phyloP scores from a whole-genome alignment of 1,140 invertebrate genomes.

The Chionoecetes opilio region DNA sequence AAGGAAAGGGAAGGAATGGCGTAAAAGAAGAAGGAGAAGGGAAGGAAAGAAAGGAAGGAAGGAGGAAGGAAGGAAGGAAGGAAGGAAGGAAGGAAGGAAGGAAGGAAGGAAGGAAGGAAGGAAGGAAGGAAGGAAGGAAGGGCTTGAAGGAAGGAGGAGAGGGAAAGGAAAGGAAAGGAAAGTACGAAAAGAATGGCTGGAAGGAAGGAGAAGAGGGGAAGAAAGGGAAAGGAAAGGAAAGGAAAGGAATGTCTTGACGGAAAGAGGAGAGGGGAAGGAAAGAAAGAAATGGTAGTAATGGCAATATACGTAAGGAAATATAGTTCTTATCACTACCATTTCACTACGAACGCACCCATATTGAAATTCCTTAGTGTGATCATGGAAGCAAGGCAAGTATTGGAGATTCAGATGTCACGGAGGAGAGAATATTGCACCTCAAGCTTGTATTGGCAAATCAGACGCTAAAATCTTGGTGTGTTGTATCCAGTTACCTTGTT shows the following conservation, averaged over 20 bases:
- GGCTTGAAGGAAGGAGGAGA: too few species aligned
- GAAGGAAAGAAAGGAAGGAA: too few species aligned
- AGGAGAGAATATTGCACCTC: constrained; percentile 45
- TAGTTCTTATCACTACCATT: neutral
- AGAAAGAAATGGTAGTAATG: neutral
- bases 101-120: too few species aligned
- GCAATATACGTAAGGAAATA: neutral
- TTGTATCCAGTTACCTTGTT: too few species aligned
- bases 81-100: too few species aligned
- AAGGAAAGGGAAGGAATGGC: too few species aligned
- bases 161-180: neutral
- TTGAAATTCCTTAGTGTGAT: neutral
- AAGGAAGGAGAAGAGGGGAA: neutral
- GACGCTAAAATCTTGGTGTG: neutral
- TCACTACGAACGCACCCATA: neutral
- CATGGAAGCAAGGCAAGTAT: constrained; percentile 51
- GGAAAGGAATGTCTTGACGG: neutral
- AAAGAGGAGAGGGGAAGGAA: neutral
- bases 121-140: too few species aligned
- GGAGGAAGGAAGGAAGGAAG: too few species aligned
- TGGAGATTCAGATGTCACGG: constrained; percentile 53
- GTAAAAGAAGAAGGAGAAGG: too few species aligned
- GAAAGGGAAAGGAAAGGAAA: neutral
- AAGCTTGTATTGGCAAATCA: neutral
- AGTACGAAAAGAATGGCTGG: neutral